A percentile compares a stretch with the other conserved stretches of the same genome.
These are phyloP conservation scores for Holothuria scabra DNA, from an alignment of 53 echinoderm and acorn worm species.

Conservation along the genomic window DNA sequence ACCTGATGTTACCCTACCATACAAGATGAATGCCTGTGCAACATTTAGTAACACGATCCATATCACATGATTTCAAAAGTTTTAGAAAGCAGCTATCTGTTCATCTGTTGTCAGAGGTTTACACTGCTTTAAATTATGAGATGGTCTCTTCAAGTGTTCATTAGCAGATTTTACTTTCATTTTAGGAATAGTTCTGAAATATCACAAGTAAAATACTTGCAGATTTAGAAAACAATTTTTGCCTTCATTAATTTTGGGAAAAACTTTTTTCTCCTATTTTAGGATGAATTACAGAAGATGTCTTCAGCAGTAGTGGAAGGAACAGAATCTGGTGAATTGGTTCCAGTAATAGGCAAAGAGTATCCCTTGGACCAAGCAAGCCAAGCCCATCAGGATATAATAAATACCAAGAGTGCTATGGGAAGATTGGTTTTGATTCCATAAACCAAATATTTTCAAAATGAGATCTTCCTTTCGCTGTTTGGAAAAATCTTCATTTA, in stretches of 20 bases:
- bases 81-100: too few relatives aligned
- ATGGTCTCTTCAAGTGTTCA: too few relatives aligned
- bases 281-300: conserved; percentile 63
- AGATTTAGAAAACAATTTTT: neutral
- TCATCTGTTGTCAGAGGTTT: too few relatives aligned
- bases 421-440: conserved; percentile 85
- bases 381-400: conserved; percentile 84
- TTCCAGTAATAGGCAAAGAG: conserved; percentile 78
- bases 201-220: neutral
- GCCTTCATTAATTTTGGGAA: neutral
- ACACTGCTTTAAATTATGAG: too few relatives aligned
- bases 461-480: neutral
- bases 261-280: neutral
- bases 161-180: too few relatives aligned
- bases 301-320: conserved; percentile 75
- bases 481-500: too few relatives aligned
- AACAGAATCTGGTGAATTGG: conserved; percentile 76
- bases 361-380: conserved; percentile 78
- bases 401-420: conserved; percentile 73
- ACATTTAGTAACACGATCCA: too few relatives aligned
- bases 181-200: neutral
- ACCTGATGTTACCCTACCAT: too few relatives aligned
- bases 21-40: too few relatives aligned
- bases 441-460: conserved; percentile 30
- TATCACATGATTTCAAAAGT: too few relatives aligned